Percentiles rank a stretch among this genome's conserved stretches.
Conservation (phyloP, 2,113 vertebrate genomes). For the Anolis carolinensis region DNA sequence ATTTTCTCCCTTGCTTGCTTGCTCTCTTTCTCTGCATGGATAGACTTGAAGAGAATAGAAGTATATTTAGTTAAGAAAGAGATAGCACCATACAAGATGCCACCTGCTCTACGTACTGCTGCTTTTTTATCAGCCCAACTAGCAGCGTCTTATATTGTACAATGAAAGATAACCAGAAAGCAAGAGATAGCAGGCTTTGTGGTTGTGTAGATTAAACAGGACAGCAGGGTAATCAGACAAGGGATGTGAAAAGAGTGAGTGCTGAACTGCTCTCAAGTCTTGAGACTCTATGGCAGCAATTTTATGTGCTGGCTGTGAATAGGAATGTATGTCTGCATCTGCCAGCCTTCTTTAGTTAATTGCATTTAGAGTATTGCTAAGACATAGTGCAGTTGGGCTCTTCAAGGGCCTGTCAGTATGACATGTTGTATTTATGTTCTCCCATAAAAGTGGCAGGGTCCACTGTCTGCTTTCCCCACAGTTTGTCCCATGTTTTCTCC, state of each 20-base stretch:
- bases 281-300: slow-evolving; percentile 50
- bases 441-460: slow-evolving; percentile 26
- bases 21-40: slow-evolving; percentile 45
- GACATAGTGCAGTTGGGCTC: slow-evolving; percentile 23
- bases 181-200: slow-evolving; percentile 67
- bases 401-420: slow-evolving; percentile 38
- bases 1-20: slow-evolving; percentile 14
- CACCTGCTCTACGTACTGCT: slow-evolving; percentile 60
- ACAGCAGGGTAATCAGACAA: slow-evolving; percentile 67
- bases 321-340: slow-evolving; percentile 26
- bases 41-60: slow-evolving; percentile 58
- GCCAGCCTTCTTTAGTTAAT: slow-evolving; percentile 24
- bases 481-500: slow-evolving; percentile 6
- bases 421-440: slow-evolving; percentile 33
- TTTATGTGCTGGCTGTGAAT: slow-evolving; percentile 57
- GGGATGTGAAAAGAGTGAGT: slow-evolving; percentile 46
- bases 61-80: slow-evolving; percentile 61
- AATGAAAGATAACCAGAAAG: slow-evolving; percentile 69
- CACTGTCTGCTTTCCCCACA: slow-evolving; percentile 8
- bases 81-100: slow-evolving; percentile 66
- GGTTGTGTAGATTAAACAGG: slow-evolving; percentile 72
- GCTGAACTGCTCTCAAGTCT: slow-evolving; percentile 40
- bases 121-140: slow-evolving; percentile 69
- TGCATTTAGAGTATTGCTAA: slow-evolving; percentile 30
- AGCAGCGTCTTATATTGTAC: slow-evolving; percentile 62